Conservation (phyloP, 2,888 invertebrate genomes). For the Miltochrista miniata region DNA sequence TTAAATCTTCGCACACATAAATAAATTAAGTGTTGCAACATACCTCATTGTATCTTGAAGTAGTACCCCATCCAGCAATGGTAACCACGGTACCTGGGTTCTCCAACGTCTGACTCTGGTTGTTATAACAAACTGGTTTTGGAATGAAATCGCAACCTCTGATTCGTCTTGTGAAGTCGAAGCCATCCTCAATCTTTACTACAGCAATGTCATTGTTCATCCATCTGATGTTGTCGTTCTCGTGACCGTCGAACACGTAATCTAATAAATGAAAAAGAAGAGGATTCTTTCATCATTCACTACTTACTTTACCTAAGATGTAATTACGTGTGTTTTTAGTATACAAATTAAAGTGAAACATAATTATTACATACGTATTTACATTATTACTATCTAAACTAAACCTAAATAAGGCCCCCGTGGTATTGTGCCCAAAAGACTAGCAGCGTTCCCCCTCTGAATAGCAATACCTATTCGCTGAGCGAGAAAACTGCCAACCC, state of each 20-base stretch:
- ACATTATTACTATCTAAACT: no score
- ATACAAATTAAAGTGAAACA: no score
- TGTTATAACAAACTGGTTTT: slow-evolving; percentile 68
- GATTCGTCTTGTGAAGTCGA: slow-evolving; percentile 64
- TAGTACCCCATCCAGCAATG: slow-evolving; percentile 73
- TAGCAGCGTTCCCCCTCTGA: no score
- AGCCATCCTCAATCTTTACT: slow-evolving; percentile 69
- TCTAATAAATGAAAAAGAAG: slow-evolving; percentile 41
- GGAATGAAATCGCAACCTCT: slow-evolving; percentile 70
- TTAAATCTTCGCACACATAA: no score
- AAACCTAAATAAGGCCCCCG: no score
- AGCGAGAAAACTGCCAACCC: no score
- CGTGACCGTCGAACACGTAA: slow-evolving; percentile 71
- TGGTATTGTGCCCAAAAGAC: no score
- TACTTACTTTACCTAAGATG: no score
- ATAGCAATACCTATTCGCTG: no score
- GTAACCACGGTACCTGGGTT: slow-evolving; percentile 58
- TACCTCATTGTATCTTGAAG: slow-evolving; percentile 64
- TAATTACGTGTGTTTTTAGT: no score
- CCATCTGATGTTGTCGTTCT: slow-evolving; percentile 74
- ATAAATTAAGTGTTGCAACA: slow-evolving; percentile 22
- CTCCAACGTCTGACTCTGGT: slow-evolving; percentile 65
- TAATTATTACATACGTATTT: no score
- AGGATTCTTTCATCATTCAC: neutral
- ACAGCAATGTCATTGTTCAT: slow-evolving; percentile 76